Evolutionary conservation across 2,888 invertebrate species (phyloP).

Genomic region (Andricus quercusramuli): DNA sequence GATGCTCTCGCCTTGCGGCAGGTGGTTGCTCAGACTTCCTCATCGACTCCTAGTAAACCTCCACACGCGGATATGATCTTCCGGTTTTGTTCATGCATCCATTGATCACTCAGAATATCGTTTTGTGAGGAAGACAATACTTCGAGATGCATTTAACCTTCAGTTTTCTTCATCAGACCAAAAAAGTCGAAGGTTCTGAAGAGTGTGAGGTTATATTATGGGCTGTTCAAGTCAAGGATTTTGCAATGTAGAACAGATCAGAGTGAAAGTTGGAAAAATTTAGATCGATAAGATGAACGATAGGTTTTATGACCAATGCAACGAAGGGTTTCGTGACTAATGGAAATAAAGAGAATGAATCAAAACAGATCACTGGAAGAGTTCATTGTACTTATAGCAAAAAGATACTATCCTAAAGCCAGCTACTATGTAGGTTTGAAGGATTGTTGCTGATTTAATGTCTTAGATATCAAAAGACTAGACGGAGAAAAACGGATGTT

Average conservation of each 20-base stretch:
- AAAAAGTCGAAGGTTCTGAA: too few species aligned
- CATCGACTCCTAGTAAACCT: conserved; percentile 33
- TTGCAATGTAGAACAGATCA: too few species aligned
- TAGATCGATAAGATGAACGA: not conserved
- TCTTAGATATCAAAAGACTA: too few species aligned
- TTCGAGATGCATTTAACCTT: not conserved
- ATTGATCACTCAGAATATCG: not conserved
- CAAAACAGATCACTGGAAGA: not conserved
- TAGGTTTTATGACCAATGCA: not conserved
- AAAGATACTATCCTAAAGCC: not conserved
- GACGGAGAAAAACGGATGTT: too few species aligned
- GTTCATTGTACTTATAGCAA: not conserved
- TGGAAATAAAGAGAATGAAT: not conserved
- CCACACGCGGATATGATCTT: conserved; percentile 14
- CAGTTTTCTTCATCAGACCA: not conserved
- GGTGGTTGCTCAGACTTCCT: conserved; percentile 50
- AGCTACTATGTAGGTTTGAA: too few species aligned
- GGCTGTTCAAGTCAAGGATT: too few species aligned
- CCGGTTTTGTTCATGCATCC: not conserved
- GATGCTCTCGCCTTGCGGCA: conserved; percentile 62
- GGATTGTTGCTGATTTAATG: too few species aligned
- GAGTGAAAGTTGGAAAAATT: too few species aligned
- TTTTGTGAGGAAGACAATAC: not conserved
- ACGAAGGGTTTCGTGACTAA: not conserved
- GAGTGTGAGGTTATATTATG: too few species aligned